Base-by-base conservation (phyloP, 2,888 invertebrate genomes). In the Pollenia labialis region DNA sequence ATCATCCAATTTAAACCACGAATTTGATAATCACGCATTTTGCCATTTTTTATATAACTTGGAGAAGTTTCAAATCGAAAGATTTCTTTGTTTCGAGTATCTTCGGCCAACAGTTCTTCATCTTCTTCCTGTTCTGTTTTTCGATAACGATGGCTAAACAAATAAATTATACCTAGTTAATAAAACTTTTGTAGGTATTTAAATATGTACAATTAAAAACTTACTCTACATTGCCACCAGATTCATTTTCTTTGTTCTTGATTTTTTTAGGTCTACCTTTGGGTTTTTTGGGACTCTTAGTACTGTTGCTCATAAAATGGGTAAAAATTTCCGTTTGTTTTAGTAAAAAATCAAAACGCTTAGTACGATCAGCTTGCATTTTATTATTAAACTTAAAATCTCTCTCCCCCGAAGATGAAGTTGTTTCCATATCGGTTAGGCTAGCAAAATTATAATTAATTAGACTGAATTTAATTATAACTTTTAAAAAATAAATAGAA, bases 1-100 rank as follows among this genome's bases (percentile, higher is more conserved):
- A 99, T 99, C 98, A 99, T 99, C 99, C 99, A 99, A 93, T 99
- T 99, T 4, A 99, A 95, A 79, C 99, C 99, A 75, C 99, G 95
- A 16, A 99, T 95, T 94, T 99, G 99, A 93, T 99, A 99, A 93
- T 99, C 99, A 87, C 99, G 94, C 95, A 99, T 96, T 93, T 98
- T 98, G 23, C 99, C 99, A 92, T 95, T 95, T 92, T 98, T 97
- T 8, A 99, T 96, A 91, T 97, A 99, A 81, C 95, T 96, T 0
- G 99, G 99, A 9, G 97, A 98, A 6, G 95, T 94, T 91, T 99
- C 99, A 94, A 99, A 99, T 4, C 98, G 96, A 88, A 97, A 96
- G 64, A 98, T 96, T 0, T 95, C 95, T 90, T 97, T 97, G 0
- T 95, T 94, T 90, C 97, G 97, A 2, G 97, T 96, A 92, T 98